Evolutionary conservation across 2,888 invertebrate genomes (phyloP).

Genomic region (Thera obeliscata): DNA sequence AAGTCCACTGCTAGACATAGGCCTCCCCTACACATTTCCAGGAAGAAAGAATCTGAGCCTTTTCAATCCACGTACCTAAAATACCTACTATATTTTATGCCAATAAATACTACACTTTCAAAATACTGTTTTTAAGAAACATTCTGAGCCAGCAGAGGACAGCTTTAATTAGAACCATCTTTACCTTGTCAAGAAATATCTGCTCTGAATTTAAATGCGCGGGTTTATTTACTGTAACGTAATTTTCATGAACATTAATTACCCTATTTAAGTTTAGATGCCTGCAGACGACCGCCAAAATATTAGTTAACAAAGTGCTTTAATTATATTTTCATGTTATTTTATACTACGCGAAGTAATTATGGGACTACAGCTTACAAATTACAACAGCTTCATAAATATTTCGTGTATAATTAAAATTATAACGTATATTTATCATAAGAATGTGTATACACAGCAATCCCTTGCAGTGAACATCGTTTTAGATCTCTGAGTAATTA

Average conservation of each 20-base stretch:
- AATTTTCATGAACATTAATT: conserved; percentile 49
- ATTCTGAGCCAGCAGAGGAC: conserved; percentile 31
- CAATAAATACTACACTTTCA: conserved; percentile 13
- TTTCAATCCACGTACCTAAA: too few relatives aligned
- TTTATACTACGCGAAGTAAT: conserved; percentile 45
- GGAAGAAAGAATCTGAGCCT: too few relatives aligned
- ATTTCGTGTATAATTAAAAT: conserved; percentile 16
- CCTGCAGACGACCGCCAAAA: conserved; percentile 45
- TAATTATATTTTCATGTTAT: conserved; percentile 48
- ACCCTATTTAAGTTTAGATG: conserved; percentile 46
- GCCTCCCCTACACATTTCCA: too few relatives aligned
- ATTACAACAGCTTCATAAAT: conserved; percentile 22
- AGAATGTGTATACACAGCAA: too few relatives aligned
- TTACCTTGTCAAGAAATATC: conserved; percentile 40
- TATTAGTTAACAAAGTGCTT: conserved; percentile 45
- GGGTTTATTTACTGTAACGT: conserved; percentile 40
- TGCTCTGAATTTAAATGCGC: conserved; percentile 42
- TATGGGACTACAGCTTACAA: conserved; percentile 29
- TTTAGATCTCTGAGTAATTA: too few relatives aligned
- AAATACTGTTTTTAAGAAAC: conserved; percentile 21
- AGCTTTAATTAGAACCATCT: conserved; percentile 39
- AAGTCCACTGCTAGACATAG: too few relatives aligned
- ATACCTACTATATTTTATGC: too few relatives aligned
- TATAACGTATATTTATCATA: too few relatives aligned
- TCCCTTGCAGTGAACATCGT: too few relatives aligned